These are phyloP conservation scores for Epizoanthus scotinus DNA, from an alignment of 92 coral and sea anemone genomes.

Conservation along the genomic window DNA sequence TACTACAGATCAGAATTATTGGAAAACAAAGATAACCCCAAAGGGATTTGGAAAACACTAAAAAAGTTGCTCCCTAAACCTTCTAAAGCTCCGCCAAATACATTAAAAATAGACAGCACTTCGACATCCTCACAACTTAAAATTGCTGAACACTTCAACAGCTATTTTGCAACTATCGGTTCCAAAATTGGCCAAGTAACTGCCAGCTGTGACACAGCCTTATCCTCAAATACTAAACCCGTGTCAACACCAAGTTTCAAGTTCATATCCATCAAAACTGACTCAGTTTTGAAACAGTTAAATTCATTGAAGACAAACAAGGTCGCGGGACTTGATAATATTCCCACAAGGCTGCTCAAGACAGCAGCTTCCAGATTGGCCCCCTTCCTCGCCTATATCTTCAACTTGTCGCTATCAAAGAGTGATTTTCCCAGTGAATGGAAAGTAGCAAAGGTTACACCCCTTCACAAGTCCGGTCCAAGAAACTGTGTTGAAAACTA, in stretches of 20 bases:
- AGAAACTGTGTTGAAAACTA: constrained; percentile 43
- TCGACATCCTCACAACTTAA: no score
- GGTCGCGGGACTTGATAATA: no score
- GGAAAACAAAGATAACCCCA: not conserved
- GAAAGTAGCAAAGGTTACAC: constrained; percentile 53
- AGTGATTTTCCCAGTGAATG: constrained; percentile 46
- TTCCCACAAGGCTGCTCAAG: not conserved
- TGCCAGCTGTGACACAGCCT: no score
- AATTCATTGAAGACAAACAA: not conserved
- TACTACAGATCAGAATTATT: not conserved
- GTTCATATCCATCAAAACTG: constrained; percentile 17
- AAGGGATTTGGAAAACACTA: not conserved
- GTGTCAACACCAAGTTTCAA: not conserved
- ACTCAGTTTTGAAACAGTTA: not conserved
- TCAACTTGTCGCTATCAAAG: constrained; percentile 31
- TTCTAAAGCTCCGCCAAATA: not conserved
- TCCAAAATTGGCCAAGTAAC: constrained; percentile 39
- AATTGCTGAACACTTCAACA: no score
- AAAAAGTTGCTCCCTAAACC: not conserved
- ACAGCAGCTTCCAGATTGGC: not conserved
- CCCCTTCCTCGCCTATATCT: not conserved
- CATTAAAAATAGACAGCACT: no score
- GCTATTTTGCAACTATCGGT: constrained; percentile 53
- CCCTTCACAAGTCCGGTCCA: constrained; percentile 48
- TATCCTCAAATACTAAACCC: not conserved